phyloP scores from a whole-genome alignment of 2,888 invertebrate species.

The Lasioglossum leucozonium region DNA sequence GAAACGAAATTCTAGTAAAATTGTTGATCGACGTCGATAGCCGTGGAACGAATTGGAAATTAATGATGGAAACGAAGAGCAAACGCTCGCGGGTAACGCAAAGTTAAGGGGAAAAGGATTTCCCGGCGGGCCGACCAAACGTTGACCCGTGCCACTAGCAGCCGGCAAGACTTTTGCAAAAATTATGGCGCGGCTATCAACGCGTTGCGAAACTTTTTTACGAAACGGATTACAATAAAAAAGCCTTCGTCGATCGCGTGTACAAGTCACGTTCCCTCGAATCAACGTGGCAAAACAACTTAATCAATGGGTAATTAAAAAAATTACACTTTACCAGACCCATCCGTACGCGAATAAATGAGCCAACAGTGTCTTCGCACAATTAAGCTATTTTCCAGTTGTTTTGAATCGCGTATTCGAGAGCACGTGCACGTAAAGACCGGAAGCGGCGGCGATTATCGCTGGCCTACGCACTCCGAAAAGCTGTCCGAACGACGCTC shows the following conservation, averaged over 20 bases:
- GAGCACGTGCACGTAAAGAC: not conserved
- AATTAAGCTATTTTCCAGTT: not conserved
- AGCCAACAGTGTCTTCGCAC: no score
- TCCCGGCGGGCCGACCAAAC: constrained; percentile 44
- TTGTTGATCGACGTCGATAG: not conserved
- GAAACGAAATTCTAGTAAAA: not conserved
- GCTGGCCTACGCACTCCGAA: not conserved
- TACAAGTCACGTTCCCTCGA: not conserved
- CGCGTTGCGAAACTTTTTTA: not conserved
- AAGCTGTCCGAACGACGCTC: not conserved
- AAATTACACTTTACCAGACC: no score
- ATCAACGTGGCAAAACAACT: not conserved
- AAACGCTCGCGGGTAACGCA: not conserved
- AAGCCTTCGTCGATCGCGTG: not conserved
- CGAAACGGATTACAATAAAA: not conserved
- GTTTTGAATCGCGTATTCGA: not conserved
- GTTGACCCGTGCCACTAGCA: constrained; percentile 14
- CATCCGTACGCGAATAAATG: no score
- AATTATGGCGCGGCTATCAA: constrained; percentile 14
- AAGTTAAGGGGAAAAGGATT: constrained; percentile 31
- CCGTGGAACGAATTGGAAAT: not conserved
- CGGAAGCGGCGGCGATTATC: not conserved
- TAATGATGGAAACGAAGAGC: not conserved
- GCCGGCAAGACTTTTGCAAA: constrained; percentile 37
- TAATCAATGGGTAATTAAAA: no score